Base-by-base conservation (phyloP, 2,113 vertebrate species). In the Rhipidura dahli region DNA sequence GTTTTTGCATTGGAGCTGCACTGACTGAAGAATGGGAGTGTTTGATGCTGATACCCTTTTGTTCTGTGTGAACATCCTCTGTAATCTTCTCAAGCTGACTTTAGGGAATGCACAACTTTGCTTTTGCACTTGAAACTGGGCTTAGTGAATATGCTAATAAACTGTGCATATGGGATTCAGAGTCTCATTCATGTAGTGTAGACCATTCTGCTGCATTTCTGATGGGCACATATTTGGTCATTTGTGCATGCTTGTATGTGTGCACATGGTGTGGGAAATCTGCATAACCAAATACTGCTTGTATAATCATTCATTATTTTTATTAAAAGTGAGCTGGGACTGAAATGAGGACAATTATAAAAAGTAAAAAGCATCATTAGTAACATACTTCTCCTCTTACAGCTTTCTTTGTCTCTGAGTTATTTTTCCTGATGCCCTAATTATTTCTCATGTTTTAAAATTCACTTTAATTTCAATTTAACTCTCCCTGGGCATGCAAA, bases 401-500 rank as follows among this genome's bases (percentile, higher is more conserved):
- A 72, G 66, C 60, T 94, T 94, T 95, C 81, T 76, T 88, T 96
- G 94, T 60, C 82, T 95, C 87, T 90, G 71, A 59, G 56, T 93
- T 93, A 28, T 80, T 94, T 80, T 87, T 93, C 40, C 56, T 80
- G 59, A 42, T 75, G 68, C 44, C 66, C 85, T 95, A 96, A 96
- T 97, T 96, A 96, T 96, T 95, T 94, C 44, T 31, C 17, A 53
- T 88, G 39, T 94, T 96, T 93, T 94, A 94, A 96, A 96, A 95
- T 97, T 91, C 94, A 92, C 90, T 93, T 90, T 96, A 90, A 95
- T 97, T 96, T 96, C 79, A 96, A 50, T 96, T 95, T 93, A 91
- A 73, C 35, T 95, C 91, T 97, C 95, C 63, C 66, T 92, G 56
- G 95, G 82, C 75, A 90, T 83, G 66, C 78, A 81, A 89, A 93